phyloP scores from a whole-genome alignment of 2,888 invertebrate genomes.

The Andricus quercusramuli region DNA sequence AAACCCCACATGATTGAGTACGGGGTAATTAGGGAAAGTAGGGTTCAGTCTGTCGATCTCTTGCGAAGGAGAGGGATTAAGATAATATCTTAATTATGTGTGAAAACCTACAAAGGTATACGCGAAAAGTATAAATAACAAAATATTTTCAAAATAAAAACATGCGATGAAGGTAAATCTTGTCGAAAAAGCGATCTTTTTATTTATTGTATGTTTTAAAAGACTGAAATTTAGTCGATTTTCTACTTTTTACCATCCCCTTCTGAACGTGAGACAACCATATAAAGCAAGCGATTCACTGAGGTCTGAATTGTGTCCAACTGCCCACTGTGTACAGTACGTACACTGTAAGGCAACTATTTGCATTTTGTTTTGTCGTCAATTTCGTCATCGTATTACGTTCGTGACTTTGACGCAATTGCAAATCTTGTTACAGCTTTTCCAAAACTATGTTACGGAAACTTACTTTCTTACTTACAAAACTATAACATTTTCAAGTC shows the following conservation, averaged over 20 bases:
- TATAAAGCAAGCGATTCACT: slow-evolving; percentile 25
- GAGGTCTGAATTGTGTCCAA: not conserved
- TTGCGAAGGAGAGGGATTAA: too few species aligned
- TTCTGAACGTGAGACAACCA: slow-evolving; percentile 14
- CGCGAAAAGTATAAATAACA: too few species aligned
- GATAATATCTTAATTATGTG: too few species aligned
- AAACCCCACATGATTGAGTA: too few species aligned
- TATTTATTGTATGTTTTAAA: slow-evolving; percentile 9
- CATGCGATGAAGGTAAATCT: not conserved
- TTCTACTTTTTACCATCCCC: not conserved
- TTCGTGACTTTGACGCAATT: slow-evolving; percentile 3
- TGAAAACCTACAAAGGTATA: too few species aligned
- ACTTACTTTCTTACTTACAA: not conserved
- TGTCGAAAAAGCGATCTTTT: not conserved
- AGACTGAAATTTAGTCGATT: not conserved
- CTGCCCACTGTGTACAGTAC: too few species aligned
- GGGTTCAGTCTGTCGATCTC: too few species aligned
- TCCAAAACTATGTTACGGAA: slow-evolving; percentile 22
- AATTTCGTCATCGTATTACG: slow-evolving; percentile 8
- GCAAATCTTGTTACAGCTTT: slow-evolving; percentile 8
- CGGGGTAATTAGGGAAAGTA: too few species aligned
- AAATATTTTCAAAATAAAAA: not conserved
- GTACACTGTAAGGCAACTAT: not conserved
- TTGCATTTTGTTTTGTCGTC: slow-evolving; percentile 17
- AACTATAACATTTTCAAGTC: not conserved